Evolutionary conservation across 2,113 vertebrate genomes (phyloP), one percentile per base, ranked within the genome.

Genomic region (Ctenomys sociabilis): DNA sequence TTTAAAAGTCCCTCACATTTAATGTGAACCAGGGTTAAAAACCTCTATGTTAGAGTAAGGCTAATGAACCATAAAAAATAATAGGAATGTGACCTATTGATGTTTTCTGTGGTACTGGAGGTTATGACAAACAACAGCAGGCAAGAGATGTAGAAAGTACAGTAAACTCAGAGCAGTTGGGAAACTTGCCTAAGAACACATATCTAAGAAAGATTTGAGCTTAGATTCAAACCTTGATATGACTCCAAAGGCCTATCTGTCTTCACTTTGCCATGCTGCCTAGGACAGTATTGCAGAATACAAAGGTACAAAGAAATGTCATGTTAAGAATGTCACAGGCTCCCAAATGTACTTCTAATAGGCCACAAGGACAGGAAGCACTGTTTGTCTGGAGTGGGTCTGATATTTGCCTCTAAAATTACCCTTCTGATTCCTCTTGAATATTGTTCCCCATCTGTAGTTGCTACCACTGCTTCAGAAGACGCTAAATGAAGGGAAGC

Each of bases 1-100:
- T 83, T 26, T 32, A 66, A 93, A 95, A 86, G 9, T 24, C 75
- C 59, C 49, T 73, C 59, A 22, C 16, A 80, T 80, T 80, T 95
- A 90, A 84, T 68, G 45, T 90, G 7, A 54, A 73, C 37, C 82
- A 73, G 43, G 11, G 87, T 90, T 94, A 57, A 92, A 95, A 95
- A 40, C 80, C 35, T 78, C 21, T 32, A 19, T 43, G 11, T 89
- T 85, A 77, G 77, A 83, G 5, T 72, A 57, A 54, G 57, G 12
- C 32, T 78, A 17, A 16, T 73, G 66, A 93, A 37, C 17, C 88
- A 22, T 85, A 5, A 9, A 81, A 90, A 94, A 14, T 84, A n/a
- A 73, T 84, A 87, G 7, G 19, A 80, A 68, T 85, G 26, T 30
- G 35, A 32, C 17, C 12, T 84, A 59, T 12, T 75, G 77, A 59